phyloP scores from a whole-genome alignment of 1,140 invertebrate species.

The Pseudomyrmex flavicornis region DNA sequence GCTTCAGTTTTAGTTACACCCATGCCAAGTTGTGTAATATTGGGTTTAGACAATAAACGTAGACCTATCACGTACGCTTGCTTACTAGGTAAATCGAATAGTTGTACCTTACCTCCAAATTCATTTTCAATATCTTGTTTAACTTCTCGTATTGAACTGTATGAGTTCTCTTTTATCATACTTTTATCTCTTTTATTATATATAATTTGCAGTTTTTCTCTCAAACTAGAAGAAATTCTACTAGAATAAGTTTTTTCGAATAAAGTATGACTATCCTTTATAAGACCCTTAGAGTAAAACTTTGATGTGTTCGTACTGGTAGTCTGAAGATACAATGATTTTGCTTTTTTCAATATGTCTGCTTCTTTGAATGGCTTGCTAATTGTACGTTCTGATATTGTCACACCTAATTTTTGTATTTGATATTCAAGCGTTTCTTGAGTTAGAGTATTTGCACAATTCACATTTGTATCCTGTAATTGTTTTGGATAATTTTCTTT shows the following conservation, averaged over 20 bases:
- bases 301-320: neutral
- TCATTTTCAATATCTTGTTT: neutral
- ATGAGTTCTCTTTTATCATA: too few relatives aligned
- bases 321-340: neutral
- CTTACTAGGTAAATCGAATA: neutral
- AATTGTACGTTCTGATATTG: neutral
- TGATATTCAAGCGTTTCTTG: neutral
- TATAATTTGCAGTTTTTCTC: neutral
- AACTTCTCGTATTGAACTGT: neutral
- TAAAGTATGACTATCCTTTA: neutral
- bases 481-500: neutral
- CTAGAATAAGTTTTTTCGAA: neutral
- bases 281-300: too few relatives aligned
- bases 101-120: neutral
- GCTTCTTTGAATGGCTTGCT: neutral
- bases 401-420: slow-evolving; percentile 10
- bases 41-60: neutral
- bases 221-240: neutral
- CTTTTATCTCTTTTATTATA: too few relatives aligned
- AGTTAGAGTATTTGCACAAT: neutral
- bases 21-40: slow-evolving; percentile 24
- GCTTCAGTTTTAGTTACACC: slow-evolving; percentile 11
- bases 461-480: neutral
- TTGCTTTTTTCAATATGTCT: neutral
- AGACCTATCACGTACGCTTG: neutral